Evolutionary conservation across 92 coral and sea anemone genomes (phyloP).

Genomic region (Galaxea fascicularis): DNA sequence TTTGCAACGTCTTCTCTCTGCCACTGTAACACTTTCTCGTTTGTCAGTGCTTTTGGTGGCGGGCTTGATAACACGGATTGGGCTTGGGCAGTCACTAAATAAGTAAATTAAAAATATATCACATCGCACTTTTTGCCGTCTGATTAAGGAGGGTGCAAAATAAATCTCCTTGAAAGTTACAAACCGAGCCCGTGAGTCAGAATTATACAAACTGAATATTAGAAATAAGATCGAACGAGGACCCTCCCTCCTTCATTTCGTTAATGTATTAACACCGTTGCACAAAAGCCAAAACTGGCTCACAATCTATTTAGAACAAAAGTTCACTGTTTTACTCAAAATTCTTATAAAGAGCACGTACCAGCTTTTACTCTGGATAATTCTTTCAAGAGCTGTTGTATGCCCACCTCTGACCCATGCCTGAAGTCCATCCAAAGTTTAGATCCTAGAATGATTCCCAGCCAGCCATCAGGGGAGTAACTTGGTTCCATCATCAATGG

Average conservation of each 20-base stretch:
- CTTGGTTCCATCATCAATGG: conserved; percentile 76
- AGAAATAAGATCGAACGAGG: no score
- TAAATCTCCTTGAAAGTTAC: background rate
- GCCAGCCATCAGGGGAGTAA: conserved; percentile 79
- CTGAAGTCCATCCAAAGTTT: conserved; percentile 81
- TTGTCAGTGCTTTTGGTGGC: background rate
- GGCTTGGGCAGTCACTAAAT: conserved; percentile 20
- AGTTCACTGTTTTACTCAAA: no score
- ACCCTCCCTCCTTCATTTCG: no score
- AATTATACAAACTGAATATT: no score
- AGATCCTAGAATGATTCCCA: conserved; percentile 76
- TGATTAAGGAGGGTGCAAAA: background rate
- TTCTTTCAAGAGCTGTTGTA: conserved; percentile 61
- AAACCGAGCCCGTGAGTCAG: no score
- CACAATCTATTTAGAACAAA: no score
- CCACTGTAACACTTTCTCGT: conserved; percentile 59
- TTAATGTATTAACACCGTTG: no score
- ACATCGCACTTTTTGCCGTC: background rate
- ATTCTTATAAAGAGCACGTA: background rate
- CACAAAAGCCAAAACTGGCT: no score
- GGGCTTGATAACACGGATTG: background rate
- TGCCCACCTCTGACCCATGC: conserved; percentile 46
- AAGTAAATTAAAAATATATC: background rate
- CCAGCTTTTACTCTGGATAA: conserved; percentile 20
- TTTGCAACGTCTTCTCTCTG: conserved; percentile 68